Conservation (phyloP, 2,113 vertebrate species). For the Callipepla squamata region DNA sequence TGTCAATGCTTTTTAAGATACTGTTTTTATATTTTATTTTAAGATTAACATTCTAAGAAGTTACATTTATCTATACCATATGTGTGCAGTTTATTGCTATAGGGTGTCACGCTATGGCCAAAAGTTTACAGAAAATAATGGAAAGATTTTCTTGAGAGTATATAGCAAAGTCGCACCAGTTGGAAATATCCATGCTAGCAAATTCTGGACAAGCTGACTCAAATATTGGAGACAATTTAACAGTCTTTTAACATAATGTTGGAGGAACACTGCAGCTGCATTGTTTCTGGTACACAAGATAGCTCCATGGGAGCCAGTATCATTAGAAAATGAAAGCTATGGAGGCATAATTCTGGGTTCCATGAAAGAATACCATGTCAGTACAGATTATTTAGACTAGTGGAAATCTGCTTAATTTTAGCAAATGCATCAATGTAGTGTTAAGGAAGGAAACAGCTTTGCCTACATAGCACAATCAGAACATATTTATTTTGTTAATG, state of each 20-base stretch:
- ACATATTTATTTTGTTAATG: conserved; percentile 46
- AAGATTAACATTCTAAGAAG: background rate
- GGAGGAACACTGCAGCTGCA: background rate
- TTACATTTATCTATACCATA: background rate
- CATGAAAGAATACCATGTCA: background rate
- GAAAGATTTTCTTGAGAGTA: background rate
- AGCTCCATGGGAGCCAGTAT: background rate
- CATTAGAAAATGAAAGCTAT: background rate
- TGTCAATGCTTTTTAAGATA: background rate
- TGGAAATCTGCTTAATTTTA: conserved; percentile 37
- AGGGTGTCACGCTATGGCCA: accelerated
- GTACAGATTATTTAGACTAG: conserved; percentile 26
- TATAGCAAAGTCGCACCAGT: background rate
- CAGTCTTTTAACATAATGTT: background rate
- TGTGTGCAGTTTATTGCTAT: background rate
- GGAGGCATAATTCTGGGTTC: background rate
- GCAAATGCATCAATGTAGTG: background rate
- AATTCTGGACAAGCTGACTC: background rate
- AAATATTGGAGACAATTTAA: background rate
- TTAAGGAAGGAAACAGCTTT: conserved; percentile 7
- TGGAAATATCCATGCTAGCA: background rate
- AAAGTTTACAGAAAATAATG: background rate
- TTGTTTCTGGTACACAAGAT: background rate
- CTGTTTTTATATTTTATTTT: background rate
- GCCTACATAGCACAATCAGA: background rate